Percentiles rank a stretch among this genome's conserved stretches.
phyloP scores from a whole-genome alignment of 2,797 vertebrate genomes.

The Hemitrygon akajei region DNA sequence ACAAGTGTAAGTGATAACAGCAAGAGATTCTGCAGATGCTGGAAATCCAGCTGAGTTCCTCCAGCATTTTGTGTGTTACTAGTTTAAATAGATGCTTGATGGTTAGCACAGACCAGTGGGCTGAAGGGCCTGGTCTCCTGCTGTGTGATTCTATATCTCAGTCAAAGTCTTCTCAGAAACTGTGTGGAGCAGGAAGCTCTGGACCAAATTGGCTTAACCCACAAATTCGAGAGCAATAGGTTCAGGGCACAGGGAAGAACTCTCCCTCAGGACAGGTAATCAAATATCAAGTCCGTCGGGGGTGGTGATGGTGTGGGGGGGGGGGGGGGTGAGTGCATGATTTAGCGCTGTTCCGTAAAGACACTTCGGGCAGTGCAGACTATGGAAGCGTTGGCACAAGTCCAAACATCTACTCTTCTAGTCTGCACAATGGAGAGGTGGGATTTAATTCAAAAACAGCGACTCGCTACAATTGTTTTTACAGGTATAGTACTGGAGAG shows the following conservation, averaged over 20 bases:
- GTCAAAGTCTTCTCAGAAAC: not conserved
- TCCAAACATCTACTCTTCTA: not conserved
- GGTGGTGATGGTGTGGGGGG: too few species aligned
- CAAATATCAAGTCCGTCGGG: not conserved
- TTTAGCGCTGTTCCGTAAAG: not conserved
- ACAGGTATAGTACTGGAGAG: not conserved
- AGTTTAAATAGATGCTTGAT: too few species aligned
- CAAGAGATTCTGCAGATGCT: too few species aligned
- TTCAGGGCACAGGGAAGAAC: not conserved
- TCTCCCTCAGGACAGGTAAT: not conserved
- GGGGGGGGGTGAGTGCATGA: not conserved
- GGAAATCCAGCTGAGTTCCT: too few species aligned
- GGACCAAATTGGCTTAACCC: not conserved
- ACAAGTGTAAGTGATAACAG: too few species aligned
- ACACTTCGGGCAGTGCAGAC: not conserved
- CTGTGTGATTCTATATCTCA: too few species aligned
- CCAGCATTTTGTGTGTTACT: too few species aligned
- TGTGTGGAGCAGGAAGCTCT: not conserved
- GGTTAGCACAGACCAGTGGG: too few species aligned
- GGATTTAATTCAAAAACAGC: not conserved
- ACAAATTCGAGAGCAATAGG: not conserved
- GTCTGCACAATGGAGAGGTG: not conserved
- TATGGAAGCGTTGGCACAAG: too few species aligned
- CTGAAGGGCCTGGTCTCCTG: too few species aligned
- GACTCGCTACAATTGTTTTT: not conserved